Conservation (phyloP, 2,888 invertebrate species). For the Keiferia lycopersicella region DNA sequence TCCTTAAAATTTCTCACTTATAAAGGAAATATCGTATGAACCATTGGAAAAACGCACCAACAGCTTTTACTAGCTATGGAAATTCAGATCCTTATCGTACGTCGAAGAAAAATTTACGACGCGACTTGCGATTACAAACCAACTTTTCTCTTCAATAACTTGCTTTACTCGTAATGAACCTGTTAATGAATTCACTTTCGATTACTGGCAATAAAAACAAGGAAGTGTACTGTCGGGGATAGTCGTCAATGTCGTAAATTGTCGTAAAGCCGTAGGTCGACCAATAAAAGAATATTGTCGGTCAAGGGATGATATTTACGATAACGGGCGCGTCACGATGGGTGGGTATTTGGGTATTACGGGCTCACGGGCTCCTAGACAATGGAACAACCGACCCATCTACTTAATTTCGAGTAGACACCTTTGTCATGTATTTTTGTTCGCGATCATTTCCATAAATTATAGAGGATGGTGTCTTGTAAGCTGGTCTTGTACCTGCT, state of each 20-base stretch:
- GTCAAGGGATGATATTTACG: constrained; percentile 70
- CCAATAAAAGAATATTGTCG: constrained; percentile 36
- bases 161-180: constrained; percentile 16
- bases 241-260: not conserved
- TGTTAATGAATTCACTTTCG: constrained; percentile 22
- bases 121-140: not conserved
- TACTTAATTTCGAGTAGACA: constrained; percentile 79
- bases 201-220: constrained; percentile 11
- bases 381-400: constrained; percentile 71
- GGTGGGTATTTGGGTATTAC: constrained; percentile 29
- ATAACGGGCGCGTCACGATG: constrained; percentile 59
- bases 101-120: constrained; percentile 7
- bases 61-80: constrained; percentile 28
- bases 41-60: constrained; percentile 4
- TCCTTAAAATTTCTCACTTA: too few relatives aligned
- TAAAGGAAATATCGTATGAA: not conserved
- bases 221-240: constrained; percentile 8
- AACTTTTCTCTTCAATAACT: constrained; percentile 1
- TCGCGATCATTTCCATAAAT: constrained; percentile 79
- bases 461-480: constrained; percentile 62
- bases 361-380: constrained; percentile 45
- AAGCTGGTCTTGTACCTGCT: constrained; percentile 64
- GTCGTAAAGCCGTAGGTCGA: constrained; percentile 30
- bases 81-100: constrained; percentile 5
- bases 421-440: constrained; percentile 78